Conservation (phyloP, 2,113 vertebrate genomes). For the Anhinga rufa region DNA sequence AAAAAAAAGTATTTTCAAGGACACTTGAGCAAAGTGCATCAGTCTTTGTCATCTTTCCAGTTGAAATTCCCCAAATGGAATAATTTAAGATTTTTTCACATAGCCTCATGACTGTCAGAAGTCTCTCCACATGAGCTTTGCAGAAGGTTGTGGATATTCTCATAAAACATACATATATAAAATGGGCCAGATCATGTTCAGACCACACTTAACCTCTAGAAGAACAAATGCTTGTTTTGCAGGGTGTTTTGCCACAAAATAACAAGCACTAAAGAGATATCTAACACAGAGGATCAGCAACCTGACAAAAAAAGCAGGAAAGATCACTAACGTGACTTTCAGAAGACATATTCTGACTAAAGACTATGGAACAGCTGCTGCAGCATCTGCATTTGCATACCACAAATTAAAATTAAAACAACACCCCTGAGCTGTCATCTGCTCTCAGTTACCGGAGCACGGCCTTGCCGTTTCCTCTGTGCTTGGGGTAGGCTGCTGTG, state of each 20-base stretch:
- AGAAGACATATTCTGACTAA: background rate
- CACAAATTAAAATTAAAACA: background rate
- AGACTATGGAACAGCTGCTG: background rate
- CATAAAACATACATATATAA: background rate
- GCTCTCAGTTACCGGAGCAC: background rate
- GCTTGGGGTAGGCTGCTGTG: background rate
- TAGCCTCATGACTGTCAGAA: background rate
- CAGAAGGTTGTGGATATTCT: background rate
- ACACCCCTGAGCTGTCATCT: background rate
- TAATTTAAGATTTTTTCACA: background rate
- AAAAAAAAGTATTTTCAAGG: slow-evolving; percentile 39
- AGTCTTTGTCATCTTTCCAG: slow-evolving; percentile 21
- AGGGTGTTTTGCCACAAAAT: background rate
- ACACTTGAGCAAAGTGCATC: slow-evolving; percentile 20
- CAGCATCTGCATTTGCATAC: background rate
- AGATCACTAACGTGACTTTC: background rate
- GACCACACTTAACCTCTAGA: background rate
- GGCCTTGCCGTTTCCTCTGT: background rate
- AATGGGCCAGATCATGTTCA: background rate
- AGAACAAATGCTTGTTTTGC: background rate
- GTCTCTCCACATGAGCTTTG: background rate
- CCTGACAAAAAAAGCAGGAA: background rate
- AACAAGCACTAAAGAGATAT: background rate
- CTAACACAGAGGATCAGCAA: background rate
- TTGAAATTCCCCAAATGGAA: background rate